phyloP scores from a whole-genome alignment of 1,140 invertebrate genomes.

The Aphis gossypii region DNA sequence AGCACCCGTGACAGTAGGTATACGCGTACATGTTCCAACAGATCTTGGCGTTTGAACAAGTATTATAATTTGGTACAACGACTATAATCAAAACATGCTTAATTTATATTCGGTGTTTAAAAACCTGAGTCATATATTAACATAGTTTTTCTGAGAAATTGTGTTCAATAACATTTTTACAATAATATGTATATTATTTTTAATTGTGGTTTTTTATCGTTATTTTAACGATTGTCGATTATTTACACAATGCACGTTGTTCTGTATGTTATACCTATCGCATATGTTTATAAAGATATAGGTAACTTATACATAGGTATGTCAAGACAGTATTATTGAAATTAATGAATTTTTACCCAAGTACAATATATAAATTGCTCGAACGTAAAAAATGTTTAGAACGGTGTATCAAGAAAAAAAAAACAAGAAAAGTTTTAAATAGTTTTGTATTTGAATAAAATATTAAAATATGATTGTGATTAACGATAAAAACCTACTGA shows the following conservation, averaged over 20 bases:
- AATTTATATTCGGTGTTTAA: neutral
- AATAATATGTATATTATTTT: neutral
- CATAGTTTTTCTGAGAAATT: neutral
- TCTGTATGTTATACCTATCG: no score
- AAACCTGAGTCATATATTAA: neutral
- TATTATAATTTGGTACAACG: neutral
- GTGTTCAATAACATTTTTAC: neutral
- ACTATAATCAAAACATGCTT: neutral
- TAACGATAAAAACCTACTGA: neutral
- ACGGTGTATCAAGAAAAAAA: neutral
- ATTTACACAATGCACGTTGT: no score
- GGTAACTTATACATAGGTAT: neutral
- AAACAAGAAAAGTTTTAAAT: neutral
- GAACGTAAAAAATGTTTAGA: neutral
- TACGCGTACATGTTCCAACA: neutral
- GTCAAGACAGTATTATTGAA: neutral
- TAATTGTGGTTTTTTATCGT: neutral
- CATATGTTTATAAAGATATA: no score
- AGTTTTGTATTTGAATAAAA: neutral
- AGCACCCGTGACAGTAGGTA: neutral
- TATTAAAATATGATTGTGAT: neutral
- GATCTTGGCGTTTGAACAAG: slow-evolving; percentile 16
- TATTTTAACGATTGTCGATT: neutral
- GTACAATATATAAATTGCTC: neutral
- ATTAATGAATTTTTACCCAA: neutral